These are phyloP conservation scores for Chloroceryle amazona DNA, from an alignment of 2,797 vertebrate genomes.

Conservation along the genomic window DNA sequence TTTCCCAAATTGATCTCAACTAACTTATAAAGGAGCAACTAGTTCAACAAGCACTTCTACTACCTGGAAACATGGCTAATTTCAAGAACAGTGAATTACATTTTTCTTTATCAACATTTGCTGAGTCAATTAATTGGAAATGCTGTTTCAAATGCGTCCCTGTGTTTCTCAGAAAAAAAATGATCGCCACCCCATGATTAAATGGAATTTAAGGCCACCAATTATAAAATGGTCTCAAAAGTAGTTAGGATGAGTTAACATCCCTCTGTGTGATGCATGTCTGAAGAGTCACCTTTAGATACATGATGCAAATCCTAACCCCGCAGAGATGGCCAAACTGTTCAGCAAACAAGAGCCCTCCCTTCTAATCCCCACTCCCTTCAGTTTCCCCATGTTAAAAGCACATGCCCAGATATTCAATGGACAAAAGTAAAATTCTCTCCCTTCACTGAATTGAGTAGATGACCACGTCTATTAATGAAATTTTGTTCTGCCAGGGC, in stretches of 20 bases:
- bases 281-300: not conserved
- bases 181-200: not conserved
- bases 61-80: constrained; percentile 16
- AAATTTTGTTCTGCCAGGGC: not conserved
- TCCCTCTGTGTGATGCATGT: not conserved
- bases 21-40: constrained; percentile 45
- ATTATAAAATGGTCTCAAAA: constrained; percentile 25
- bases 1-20: constrained; percentile 53
- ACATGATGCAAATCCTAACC: not conserved
- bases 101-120: not conserved
- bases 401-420: not conserved
- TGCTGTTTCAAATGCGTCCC: constrained; percentile 7
- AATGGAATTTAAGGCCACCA: constrained; percentile 62
- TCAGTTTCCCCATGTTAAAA: not conserved
- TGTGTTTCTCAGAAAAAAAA: not conserved
- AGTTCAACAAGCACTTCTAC: constrained; percentile 39
- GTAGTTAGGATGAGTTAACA: not conserved
- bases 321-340: not conserved
- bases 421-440: not conserved
- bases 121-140: constrained; percentile 4
- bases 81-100: constrained; percentile 46
- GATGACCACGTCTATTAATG: not conserved
- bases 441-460: not conserved
- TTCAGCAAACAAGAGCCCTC: not conserved
- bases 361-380: not conserved